Evolutionary conservation across 2,113 vertebrate species (phyloP).

Genomic region (Lipophrys pholis): DNA sequence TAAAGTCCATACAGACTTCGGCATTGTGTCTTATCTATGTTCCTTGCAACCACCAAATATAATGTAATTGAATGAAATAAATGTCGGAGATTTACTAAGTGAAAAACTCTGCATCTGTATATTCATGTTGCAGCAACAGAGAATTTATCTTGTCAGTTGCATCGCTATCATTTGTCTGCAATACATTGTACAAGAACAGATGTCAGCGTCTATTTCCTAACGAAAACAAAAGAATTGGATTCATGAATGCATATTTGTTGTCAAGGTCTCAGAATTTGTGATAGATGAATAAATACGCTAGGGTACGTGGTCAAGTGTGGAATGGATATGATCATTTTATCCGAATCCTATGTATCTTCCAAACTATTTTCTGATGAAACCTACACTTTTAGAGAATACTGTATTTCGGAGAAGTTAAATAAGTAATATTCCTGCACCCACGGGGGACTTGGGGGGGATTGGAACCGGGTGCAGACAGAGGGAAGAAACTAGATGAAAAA

Average conservation of each 20-base stretch:
- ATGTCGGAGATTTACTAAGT: no score
- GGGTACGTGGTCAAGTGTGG: neutral
- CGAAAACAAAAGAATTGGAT: no score
- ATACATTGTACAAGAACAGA: neutral
- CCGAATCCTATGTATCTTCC: neutral
- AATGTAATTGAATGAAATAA: neutral
- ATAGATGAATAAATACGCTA: neutral
- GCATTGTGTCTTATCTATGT: neutral
- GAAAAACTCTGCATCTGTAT: neutral
- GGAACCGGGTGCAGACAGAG: no score
- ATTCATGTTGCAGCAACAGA: neutral
- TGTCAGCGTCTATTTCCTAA: no score
- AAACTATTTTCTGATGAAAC: neutral
- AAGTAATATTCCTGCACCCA: neutral
- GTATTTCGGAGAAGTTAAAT: neutral
- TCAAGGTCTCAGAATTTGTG: neutral
- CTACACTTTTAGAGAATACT: neutral
- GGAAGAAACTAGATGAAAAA: no score
- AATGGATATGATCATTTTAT: neutral
- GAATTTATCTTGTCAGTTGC: neutral
- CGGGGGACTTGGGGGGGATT: no score
- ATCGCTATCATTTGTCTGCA: no score
- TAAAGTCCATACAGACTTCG: neutral
- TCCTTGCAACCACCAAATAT: slow-evolving; percentile 16
- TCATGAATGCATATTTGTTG: neutral